phyloP scores from a whole-genome alignment of 2,113 vertebrate genomes.

The Caloenas nicobarica region DNA sequence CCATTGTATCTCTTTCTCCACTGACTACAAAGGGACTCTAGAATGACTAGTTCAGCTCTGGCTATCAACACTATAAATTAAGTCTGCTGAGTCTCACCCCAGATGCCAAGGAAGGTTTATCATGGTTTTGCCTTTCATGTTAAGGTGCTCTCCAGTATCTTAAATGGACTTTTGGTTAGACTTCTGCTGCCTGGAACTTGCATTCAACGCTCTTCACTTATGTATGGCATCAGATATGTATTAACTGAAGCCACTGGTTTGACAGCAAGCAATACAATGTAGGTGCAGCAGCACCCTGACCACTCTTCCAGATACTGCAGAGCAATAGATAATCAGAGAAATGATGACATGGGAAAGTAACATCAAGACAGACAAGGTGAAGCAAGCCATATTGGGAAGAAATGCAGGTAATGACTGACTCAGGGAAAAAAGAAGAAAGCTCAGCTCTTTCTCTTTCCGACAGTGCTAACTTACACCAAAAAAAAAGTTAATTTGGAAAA shows the following conservation, averaged over 20 bases:
- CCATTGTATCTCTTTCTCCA: neutral
- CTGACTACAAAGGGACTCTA: neutral
- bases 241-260: neutral
- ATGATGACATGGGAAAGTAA: neutral
- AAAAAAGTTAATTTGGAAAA: neutral
- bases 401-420: neutral
- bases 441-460: constrained; percentile 1
- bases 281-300: neutral
- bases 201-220: neutral
- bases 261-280: neutral
- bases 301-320: neutral
- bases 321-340: neutral
- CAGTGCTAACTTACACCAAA: neutral
- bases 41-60: neutral
- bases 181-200: neutral
- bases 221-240: rapidly evolving
- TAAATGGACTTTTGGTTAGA: neutral
- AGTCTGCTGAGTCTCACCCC: neutral
- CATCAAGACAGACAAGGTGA: neutral
- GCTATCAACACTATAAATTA: neutral
- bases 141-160: neutral
- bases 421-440: neutral
- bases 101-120: neutral
- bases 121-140: neutral
- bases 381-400: neutral